Evolutionary conservation across 2,113 vertebrate species (phyloP), one percentile per base, ranked within the genome.

Genomic region (Arizona elegans): DNA sequence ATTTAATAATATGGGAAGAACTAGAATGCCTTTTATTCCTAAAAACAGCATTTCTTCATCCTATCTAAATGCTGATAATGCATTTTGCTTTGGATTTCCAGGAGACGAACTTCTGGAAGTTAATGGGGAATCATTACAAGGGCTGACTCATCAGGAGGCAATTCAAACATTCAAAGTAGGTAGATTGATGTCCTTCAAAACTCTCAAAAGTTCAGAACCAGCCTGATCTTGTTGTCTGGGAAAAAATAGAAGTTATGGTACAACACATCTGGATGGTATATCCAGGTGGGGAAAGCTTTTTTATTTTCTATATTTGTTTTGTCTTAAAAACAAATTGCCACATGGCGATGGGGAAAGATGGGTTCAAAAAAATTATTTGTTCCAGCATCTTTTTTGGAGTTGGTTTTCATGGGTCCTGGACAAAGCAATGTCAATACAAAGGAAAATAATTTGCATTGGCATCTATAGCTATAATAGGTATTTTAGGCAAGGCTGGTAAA

Each of bases 131-230:
- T 99, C 99, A 93, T 98, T 99, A 19, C 99, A 99, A 96, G 99
- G 99, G 93, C 97, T 99, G 95, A 99, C 99, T 1, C 99, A 99
- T 94, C 99, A 99, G 95, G 98, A 99, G 96, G 99, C 99, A 92
- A 99, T 99, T 96, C 99, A 99, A 91, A 99, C 98, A 59, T 99
- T 99, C 96, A 99, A 99, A 99, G 99, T 99, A 98, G 96, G 99
- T 99, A 98, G 33, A 81, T 3, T 19, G 70, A 38, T 38, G 33
- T 81, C 17, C 70, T 81, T 81, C 70, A 38, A 38, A 81, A 81
- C 33, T 81, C 75, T 38, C n/a, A 29, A 81, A 81, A 81, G 75
- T 38, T 81, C 33, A 43, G 17, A 81, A 43, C 17, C 75, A 38
- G 33, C 17, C 75, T 43, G 33, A 38, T 81, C 33, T 81, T 81